Percentiles rank a stretch among this genome's conserved stretches.
Conservation (phyloP, 2,113 vertebrate genomes). For the Centrocercus urophasianus region DNA sequence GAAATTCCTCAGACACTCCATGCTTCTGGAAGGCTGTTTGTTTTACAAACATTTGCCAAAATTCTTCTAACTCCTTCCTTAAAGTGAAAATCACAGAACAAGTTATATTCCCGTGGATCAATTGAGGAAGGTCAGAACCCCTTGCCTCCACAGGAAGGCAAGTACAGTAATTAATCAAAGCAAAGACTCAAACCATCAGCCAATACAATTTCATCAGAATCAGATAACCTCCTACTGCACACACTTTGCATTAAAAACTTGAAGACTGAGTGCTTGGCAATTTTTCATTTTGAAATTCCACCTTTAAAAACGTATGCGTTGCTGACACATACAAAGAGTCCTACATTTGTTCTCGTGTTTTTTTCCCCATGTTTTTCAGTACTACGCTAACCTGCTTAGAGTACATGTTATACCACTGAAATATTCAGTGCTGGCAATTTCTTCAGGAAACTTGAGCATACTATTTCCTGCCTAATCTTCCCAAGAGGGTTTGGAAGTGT, state of each 20-base stretch:
- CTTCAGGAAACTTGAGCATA: background rate
- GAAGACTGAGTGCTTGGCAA: background rate
- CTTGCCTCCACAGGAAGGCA: background rate
- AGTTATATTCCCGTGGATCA: background rate
- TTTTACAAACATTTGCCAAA: background rate
- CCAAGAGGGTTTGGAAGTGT: background rate
- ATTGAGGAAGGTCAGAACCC: background rate
- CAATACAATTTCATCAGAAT: background rate
- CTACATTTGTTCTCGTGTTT: background rate
- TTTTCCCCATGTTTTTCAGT: background rate
- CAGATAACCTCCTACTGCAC: background rate
- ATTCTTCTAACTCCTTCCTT: background rate
- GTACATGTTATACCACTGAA: background rate
- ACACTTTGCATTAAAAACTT: background rate
- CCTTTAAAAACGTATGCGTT: background rate
- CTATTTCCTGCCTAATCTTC: background rate
- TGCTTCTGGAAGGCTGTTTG: background rate
- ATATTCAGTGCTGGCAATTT: background rate
- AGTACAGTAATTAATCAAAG: background rate
- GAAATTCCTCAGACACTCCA: background rate
- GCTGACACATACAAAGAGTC: background rate
- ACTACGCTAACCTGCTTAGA: background rate
- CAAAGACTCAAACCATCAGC: background rate
- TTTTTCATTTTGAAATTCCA: background rate
- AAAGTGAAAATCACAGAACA: slow-evolving; percentile 1